Percentiles rank a stretch among this genome's conserved stretches.
These are phyloP conservation scores for Cercopithecus petaurista DNA, from an alignment of 2,797 vertebrate genomes.

Conservation along the genomic window DNA sequence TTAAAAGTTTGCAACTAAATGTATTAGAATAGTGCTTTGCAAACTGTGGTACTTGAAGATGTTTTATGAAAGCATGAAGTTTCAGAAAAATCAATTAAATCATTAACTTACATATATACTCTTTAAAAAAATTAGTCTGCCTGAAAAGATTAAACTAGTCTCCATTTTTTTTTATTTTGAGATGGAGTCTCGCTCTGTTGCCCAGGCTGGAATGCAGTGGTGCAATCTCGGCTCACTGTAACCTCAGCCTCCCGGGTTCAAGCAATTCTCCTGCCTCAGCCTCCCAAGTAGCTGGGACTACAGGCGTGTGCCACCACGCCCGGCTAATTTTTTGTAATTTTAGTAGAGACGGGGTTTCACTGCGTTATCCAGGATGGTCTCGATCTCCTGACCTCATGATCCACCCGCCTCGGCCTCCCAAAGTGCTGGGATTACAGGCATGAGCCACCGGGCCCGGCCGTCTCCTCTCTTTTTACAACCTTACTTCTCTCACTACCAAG, in stretches of 20 bases:
- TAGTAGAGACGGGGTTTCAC: too few relatives aligned
- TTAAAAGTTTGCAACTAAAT: conserved; percentile 48
- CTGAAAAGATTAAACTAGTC: conserved; percentile 10
- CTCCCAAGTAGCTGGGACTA: too few relatives aligned
- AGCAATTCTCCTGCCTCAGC: too few relatives aligned
- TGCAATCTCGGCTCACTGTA: too few relatives aligned
- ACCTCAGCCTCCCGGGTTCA: too few relatives aligned
- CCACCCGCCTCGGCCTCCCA: not conserved
- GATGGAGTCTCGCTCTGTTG: too few relatives aligned
- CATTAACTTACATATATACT: not conserved
- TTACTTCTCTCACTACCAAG: not conserved
- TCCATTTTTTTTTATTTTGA: not conserved
- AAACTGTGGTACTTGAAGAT: not conserved
- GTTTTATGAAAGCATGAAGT: not conserved
- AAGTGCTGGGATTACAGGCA: too few relatives aligned
- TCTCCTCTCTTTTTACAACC: not conserved
- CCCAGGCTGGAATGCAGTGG: too few relatives aligned
- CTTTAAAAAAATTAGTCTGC: not conserved
- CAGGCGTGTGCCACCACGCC: too few relatives aligned
- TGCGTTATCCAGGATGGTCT: too few relatives aligned
- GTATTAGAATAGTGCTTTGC: conserved; percentile 1
- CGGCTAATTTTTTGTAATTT: too few relatives aligned
- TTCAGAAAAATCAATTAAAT: conserved; percentile 27
- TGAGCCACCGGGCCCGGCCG: too few relatives aligned
- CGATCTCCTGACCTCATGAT: not conserved